Conservation (phyloP, 2,888 invertebrate species). For the Tachina fera region DNA sequence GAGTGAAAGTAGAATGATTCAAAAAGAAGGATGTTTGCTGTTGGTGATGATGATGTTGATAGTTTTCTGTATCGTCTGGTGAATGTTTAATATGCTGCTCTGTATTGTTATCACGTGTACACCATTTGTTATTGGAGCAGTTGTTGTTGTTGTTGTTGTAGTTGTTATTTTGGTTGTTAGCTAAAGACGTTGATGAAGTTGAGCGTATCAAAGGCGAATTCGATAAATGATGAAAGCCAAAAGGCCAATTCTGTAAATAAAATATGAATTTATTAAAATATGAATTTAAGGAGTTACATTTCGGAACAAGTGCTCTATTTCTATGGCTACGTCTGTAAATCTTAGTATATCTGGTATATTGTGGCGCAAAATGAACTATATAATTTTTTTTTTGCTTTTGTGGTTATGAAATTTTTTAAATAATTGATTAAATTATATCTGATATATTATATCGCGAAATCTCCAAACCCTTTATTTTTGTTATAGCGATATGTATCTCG, state of each 20-base stretch:
- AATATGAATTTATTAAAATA: slow-evolving; percentile 71
- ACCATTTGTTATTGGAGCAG: slow-evolving; percentile 46
- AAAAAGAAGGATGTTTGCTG: slow-evolving; percentile 15
- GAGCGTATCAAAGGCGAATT: slow-evolving; percentile 49
- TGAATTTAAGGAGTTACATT: background rate
- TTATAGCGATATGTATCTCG: too few relatives aligned
- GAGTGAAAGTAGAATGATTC: slow-evolving; percentile 4
- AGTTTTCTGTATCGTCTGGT: slow-evolving; percentile 54
- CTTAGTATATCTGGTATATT: too few relatives aligned
- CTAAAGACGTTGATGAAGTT: slow-evolving; percentile 20
- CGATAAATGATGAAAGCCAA: slow-evolving; percentile 86
- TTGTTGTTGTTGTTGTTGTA: slow-evolving; percentile 34
- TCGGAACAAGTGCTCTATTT: too few relatives aligned
- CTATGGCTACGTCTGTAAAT: too few relatives aligned
- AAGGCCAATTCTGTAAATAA: slow-evolving; percentile 91
- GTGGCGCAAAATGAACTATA: too few relatives aligned
- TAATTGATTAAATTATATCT: too few relatives aligned
- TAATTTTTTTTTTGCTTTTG: too few relatives aligned
- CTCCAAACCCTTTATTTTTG: too few relatives aligned
- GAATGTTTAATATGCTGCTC: slow-evolving; percentile 28
- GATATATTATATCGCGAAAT: too few relatives aligned
- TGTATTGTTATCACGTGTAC: slow-evolving; percentile 36
- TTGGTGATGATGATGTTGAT: slow-evolving; percentile 48
- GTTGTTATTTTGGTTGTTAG: too few relatives aligned
- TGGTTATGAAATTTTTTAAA: too few relatives aligned